Base-by-base conservation (phyloP, 2,888 invertebrate genomes). In the Sesia bembeciformis region DNA sequence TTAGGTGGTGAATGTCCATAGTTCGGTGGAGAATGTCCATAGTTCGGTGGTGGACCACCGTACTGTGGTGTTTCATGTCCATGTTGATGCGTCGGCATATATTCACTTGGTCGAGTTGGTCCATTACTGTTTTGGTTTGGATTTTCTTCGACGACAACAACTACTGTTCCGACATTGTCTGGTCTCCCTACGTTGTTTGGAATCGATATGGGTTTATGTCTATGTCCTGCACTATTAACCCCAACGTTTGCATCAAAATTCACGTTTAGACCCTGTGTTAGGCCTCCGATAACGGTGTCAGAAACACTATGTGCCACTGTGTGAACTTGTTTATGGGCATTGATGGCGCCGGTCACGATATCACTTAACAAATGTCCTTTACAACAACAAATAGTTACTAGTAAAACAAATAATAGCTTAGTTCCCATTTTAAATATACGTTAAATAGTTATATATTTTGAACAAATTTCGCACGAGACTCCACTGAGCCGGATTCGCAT, bases 251-350 rank as follows among this genome's bases (percentile, higher is more conserved):
- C 70, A 40, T 63, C 68, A 4, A 74, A 52, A 50, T 74, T 72
- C 3, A 74, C 43, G 40, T 69, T 61, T 0, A 76, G 53, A 39
- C 72, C 74, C 3, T 72, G 63, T 7, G 68, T 52, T 1, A 76
- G 51, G 3, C 79, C 77, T 39, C 76, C 78, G 1, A 83, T 57
- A 23, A 83, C 59, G 3, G 72, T 55, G 2, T 70, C 71, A 39
- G 82, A 79, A 1, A 70, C 68, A 4, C 70, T 65, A 39, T 79
- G 75, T 38, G 79, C 67, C 54, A 62, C 60, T 0, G 67, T 55
- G 42, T 67, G 74, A 6, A 73, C 60, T 6, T 58, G 60, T 43
- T 72, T 62, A 23, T 69, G 71, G 3, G 73, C 23, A 7, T 38
- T 50, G n/a, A 46, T 46, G 23, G 46, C 74, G 52, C 66, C 63